Evolutionary conservation across 1,140 invertebrate species (phyloP).

Genomic region (Zaprionus kolodkinae): DNA sequence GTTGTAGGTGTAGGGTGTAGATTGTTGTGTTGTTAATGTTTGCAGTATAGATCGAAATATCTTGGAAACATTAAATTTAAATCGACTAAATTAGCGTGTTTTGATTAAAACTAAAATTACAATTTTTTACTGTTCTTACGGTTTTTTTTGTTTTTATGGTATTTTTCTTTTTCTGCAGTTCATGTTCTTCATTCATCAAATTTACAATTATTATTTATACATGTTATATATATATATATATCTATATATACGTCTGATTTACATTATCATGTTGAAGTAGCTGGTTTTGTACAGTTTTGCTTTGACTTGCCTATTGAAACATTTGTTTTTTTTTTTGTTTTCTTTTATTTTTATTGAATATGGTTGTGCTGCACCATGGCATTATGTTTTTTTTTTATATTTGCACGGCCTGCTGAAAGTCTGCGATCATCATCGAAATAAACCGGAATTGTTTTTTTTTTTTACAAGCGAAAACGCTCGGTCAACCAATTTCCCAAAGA

Average conservation of each 20-base stretch:
- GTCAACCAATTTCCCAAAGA: too few relatives aligned
- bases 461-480: too few relatives aligned
- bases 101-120: conserved; percentile 70
- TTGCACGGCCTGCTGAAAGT: not conserved
- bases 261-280: conserved; percentile 34
- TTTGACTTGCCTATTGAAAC: conserved; percentile 33
- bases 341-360: conserved; percentile 15
- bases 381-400: not conserved
- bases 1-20: conserved; percentile 56
- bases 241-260: conserved; percentile 25
- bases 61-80: conserved; percentile 43
- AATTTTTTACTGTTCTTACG: conserved; percentile 73
- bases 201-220: conserved; percentile 30
- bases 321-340: not conserved
- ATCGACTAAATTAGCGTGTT: conserved; percentile 37
- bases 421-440: not conserved
- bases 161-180: conserved; percentile 19
- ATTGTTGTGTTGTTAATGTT: conserved; percentile 47
- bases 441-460: not conserved
- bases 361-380: conserved; percentile 30
- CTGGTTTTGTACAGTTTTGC: conserved; percentile 45
- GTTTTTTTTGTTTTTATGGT: conserved; percentile 22
- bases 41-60: conserved; percentile 23
- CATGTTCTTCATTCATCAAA: conserved; percentile 28
- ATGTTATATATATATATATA: conserved; percentile 13